phyloP scores from a whole-genome alignment of 2,797 vertebrate species.

The Alcedo atthis region DNA sequence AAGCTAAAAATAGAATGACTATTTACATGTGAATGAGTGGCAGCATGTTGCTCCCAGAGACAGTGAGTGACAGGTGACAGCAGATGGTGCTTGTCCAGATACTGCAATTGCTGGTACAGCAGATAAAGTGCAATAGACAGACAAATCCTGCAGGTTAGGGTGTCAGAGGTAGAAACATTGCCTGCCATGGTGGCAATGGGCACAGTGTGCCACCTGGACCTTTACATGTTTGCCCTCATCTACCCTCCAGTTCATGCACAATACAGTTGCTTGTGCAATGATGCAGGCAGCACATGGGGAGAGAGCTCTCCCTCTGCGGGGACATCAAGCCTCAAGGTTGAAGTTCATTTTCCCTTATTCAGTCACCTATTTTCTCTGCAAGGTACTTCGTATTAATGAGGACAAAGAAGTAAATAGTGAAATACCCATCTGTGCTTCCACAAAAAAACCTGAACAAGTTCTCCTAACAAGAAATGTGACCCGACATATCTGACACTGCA shows the following conservation, averaged over 20 bases:
- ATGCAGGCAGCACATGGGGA: accelerated
- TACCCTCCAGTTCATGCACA: not conserved
- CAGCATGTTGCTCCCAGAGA: not conserved
- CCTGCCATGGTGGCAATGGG: not conserved
- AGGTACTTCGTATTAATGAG: not conserved
- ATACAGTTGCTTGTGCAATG: not conserved
- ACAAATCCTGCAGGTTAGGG: not conserved
- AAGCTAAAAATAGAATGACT: not conserved
- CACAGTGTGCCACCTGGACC: accelerated
- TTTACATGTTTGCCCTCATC: accelerated
- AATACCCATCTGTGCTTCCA: not conserved
- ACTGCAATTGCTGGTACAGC: not conserved
- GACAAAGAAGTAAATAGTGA: not conserved
- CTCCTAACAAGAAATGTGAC: not conserved
- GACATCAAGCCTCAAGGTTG: not conserved
- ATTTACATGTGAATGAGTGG: not conserved
- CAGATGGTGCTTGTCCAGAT: not conserved
- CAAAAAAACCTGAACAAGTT: not conserved
- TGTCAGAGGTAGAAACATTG: not conserved
- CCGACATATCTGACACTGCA: not conserved
- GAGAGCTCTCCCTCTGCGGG: not conserved
- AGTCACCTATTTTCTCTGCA: not conserved
- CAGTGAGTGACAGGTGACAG: not conserved
- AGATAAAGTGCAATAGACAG: not conserved
- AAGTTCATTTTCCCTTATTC: not conserved